These are phyloP conservation scores for Caracal caracal DNA, from an alignment of 2,113 vertebrate genomes.

Conservation along the genomic window DNA sequence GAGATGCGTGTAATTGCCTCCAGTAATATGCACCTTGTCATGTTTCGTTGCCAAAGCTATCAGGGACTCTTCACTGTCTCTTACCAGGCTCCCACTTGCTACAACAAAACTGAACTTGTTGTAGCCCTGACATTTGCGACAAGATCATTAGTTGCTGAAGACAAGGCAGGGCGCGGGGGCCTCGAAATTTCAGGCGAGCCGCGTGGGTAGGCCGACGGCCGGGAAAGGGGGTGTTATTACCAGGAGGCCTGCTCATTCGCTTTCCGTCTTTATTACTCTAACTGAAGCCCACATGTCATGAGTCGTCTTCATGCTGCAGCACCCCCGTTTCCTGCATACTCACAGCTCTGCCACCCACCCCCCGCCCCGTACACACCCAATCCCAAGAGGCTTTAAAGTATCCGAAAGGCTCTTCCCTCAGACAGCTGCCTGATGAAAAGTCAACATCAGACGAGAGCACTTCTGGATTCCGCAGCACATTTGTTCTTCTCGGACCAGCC, in stretches of 20 bases:
- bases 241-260: not conserved
- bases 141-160: constrained; percentile 45
- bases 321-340: not conserved
- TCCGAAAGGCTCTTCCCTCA: constrained; percentile 43
- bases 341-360: rapidly evolving
- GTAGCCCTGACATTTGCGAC: constrained; percentile 50
- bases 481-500: constrained; percentile 42
- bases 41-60: constrained; percentile 40
- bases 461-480: not conserved
- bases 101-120: not conserved
- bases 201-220: not conserved
- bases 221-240: not conserved
- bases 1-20: constrained; percentile 7
- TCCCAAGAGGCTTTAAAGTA: constrained; percentile 5
- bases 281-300: constrained; percentile 52
- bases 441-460: constrained; percentile 44
- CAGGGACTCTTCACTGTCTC: constrained; percentile 55
- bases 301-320: constrained; percentile 1
- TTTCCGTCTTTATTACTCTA: not conserved
- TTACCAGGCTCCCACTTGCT: constrained; percentile 43
- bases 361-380: not conserved
- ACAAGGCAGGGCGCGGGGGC: not conserved
- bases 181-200: constrained; percentile 20
- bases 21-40: constrained; percentile 9
- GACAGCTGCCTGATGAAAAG: constrained; percentile 28